Base-by-base conservation (phyloP, 2,888 invertebrate species). In the Aphidius colemani region DNA sequence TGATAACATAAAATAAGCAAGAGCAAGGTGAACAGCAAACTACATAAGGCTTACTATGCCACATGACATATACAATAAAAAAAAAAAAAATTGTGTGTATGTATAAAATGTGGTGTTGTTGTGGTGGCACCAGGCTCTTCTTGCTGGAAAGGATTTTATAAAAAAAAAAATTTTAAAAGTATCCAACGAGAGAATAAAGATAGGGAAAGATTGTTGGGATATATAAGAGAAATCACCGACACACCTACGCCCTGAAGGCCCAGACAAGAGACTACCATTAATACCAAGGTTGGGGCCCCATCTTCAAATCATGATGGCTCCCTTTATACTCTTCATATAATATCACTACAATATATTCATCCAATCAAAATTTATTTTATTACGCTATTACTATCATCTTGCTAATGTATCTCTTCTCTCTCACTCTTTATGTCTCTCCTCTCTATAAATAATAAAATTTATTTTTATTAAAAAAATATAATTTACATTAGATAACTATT, bases 211-310 rank as follows among this genome's bases (percentile, higher is more conserved):
- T 30, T 30, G 30, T 30, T 30, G 30, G 30, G 30, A 39, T 18
- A 18, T 53, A 63, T 57, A 48, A 65, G 64, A 62, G 55, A 63
- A 64, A 64, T 67, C 66, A 66, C 72, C 71, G 73, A 72, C 73
- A 73, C 74, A 72, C 74, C 73, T 74, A 72, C 72, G 72, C 73
- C 74, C 74, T 68, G 68, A 58, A 73, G 73, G 72, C 70, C 67
- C 74, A 73, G 74, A 74, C 74, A 64, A 30, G 70, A 70, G 68
- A 73, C 71, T 70, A 67, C 70, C 72, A 74, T 73, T 74, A 74
- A 73, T 72, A 71, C 69, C 72, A 73, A 73, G 73, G 72, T 69
- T 70, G 67, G 48, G 67, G 48, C 64, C 56, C 53, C 49, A 60
- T 65, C 57, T 64, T 64, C 63, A 61, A 67, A 69, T 67, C 48